Base-by-base conservation (phyloP, 2,888 invertebrate species). In the Nymphalis c-album region DNA sequence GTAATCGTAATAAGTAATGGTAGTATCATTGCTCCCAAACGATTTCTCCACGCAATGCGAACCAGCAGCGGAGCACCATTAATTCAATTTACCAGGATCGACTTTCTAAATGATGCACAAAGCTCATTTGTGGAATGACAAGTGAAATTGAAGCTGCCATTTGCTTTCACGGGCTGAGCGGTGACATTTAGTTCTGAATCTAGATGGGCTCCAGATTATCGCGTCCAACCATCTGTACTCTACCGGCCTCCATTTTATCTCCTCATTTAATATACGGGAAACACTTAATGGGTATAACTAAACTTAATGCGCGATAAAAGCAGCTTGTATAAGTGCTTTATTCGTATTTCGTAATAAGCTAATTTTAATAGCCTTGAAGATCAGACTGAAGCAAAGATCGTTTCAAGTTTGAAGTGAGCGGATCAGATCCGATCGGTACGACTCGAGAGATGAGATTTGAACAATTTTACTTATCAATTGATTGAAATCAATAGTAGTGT, bases 41-140 rank as follows among this genome's bases (percentile, higher is more conserved):
- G 75, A 77, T 77, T 76, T 78, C 76, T 71, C 77, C 71, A 67
- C 74, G 73, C 75, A 71, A 71, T 64, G 70, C 73, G 71, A 71
- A 67, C 71, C 71, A 69, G 63, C 67, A 63, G 60, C 71, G 62
- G 67, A 55, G 26, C 18, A 68, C 67, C 69, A 72, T 72, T 72
- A 72, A 85, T 87, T 86, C 82, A 85, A 85, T 87, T 85, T 82
- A 80, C 84, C 75, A 78, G 80, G 80, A 80, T 82, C 75, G 79
- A 81, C 90, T 90, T 90, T 90, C 90, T 87, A 90, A 89, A 86
- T 85, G 86, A 90, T 88, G 88, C 80, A 86, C 88, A 81, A 86
- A 88, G 85, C 84, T 86, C 87, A 91, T 90, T 90, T 87, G 84
- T 80, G 78, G 80, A 85, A 86, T 89, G 86, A 88, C 88, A 85